Evolutionary conservation across 2,113 vertebrate species (phyloP).

Genomic region (Pseudonaja textilis): DNA sequence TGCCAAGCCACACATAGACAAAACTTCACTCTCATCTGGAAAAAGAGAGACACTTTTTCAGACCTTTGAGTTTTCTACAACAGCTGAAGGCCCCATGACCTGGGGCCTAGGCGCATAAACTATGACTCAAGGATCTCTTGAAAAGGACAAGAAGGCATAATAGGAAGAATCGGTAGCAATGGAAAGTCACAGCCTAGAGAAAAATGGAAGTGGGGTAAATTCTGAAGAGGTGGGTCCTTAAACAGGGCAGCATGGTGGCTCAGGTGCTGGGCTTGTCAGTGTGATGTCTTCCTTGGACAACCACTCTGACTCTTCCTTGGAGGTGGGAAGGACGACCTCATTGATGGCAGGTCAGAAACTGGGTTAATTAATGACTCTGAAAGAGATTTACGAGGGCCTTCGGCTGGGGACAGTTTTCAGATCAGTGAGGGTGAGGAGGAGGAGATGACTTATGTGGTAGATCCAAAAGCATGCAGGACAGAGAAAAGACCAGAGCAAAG

Average conservation of each 20-base stretch:
- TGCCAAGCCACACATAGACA: conserved; percentile 79
- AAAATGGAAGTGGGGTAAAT: not conserved
- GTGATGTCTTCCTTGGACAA: too few relatives aligned
- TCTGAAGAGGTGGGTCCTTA: not conserved
- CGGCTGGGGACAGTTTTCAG: too few relatives aligned
- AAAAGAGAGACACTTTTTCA: not conserved
- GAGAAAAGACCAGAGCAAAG: too few relatives aligned
- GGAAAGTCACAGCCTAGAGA: not conserved
- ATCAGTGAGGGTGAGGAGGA: too few relatives aligned
- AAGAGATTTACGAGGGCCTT: too few relatives aligned
- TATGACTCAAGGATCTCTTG: not conserved
- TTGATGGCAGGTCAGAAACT: too few relatives aligned
- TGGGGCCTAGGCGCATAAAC: not conserved
- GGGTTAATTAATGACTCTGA: too few relatives aligned
- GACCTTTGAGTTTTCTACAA: not conserved
- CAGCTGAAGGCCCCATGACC: not conserved
- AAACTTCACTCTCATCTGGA: conserved; percentile 61
- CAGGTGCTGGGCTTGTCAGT: too few relatives aligned
- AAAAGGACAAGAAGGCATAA: not conserved
- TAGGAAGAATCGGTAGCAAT: not conserved
- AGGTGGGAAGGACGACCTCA: too few relatives aligned
- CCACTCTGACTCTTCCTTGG: too few relatives aligned
- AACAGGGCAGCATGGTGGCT: not conserved
- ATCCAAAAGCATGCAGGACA: too few relatives aligned
- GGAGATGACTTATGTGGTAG: too few relatives aligned